Base-by-base conservation (phyloP, 2,888 invertebrate genomes). In the Watsonalla binaria region DNA sequence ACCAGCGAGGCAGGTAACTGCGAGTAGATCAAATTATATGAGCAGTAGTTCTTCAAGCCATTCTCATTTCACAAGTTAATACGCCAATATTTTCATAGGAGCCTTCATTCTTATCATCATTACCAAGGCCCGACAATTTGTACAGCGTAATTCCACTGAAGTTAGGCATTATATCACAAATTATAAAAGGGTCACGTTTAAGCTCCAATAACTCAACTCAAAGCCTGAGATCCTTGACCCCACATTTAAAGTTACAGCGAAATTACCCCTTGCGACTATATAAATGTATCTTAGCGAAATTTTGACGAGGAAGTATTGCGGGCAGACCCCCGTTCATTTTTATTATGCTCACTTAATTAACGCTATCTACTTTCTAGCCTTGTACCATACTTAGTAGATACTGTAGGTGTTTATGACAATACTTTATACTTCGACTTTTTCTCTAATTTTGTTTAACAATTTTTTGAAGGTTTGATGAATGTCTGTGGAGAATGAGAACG, bases 131-230 rank as follows among this genome's bases (percentile, higher is more conserved):
- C 14, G 33, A 14, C 7, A 48, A 14, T 48, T 48, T 14, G 48
- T 48, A 9, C 37, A 5, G 48, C 33, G 8, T 9, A 15, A 49
- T 49, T 49, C 37, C 15, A 39, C 35, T 14, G 15, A 49, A 49
- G 37, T 15, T 9, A 39, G 49, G 11, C 34, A 15, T 39, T 39
- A 15, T 49, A 35, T 49, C n/a, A 15, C 49, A 39, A 49, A 49
- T 49, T 49, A 15, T 39, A 37, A 49, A 35, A 49, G 49, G 49
- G 49, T 39, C 15, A 14, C 49, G 15, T 15, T 14, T 46, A 46
- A 39, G 49, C 49, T 39, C 6, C 11, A 49, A 49, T 49, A 49
- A 49, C 37, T 49, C 49, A 49, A 37, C 35, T 35, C 37, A 37
- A 48, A 35, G 37, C 13, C 48, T 33, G n/a, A 13, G 37, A 14